Conservation (phyloP, 2,888 invertebrate genomes). For the Idaea straminata region DNA sequence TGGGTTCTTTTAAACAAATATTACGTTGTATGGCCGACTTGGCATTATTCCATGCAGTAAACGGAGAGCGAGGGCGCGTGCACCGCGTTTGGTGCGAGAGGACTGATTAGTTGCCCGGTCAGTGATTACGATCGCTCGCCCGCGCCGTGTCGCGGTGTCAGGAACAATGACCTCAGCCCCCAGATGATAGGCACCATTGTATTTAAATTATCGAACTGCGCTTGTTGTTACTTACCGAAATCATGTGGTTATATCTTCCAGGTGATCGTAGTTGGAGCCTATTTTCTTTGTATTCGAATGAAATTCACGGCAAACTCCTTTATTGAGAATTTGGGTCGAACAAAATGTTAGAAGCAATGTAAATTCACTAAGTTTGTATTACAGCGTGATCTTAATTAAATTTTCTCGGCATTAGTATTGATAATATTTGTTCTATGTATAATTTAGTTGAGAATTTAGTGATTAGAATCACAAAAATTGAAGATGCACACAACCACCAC, state of each 20-base stretch:
- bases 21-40: conserved; percentile 56
- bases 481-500: not conserved
- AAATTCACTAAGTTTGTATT: not conserved
- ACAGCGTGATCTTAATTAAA: not conserved
- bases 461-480: not conserved
- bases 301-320: not conserved
- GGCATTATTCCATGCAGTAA: conserved; percentile 65
- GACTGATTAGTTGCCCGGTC: conserved; percentile 55
- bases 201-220: not conserved
- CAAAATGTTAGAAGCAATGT: not conserved
- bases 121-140: conserved; percentile 28
- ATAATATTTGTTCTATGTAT: not conserved
- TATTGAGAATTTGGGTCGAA: not conserved
- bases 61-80: conserved; percentile 35
- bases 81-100: conserved; percentile 36
- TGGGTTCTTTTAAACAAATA: conserved; percentile 16
- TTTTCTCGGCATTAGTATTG: not conserved
- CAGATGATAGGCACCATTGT: conserved; percentile 28
- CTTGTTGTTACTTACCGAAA: not conserved
- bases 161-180: conserved; percentile 53
- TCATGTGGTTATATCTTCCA: not conserved
- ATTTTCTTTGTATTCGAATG: not conserved
- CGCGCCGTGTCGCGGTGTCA: not conserved
- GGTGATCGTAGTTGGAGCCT: not conserved
- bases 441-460: not conserved